phyloP scores from a whole-genome alignment of 2,797 vertebrate species.

The Erithacus rubecula region DNA sequence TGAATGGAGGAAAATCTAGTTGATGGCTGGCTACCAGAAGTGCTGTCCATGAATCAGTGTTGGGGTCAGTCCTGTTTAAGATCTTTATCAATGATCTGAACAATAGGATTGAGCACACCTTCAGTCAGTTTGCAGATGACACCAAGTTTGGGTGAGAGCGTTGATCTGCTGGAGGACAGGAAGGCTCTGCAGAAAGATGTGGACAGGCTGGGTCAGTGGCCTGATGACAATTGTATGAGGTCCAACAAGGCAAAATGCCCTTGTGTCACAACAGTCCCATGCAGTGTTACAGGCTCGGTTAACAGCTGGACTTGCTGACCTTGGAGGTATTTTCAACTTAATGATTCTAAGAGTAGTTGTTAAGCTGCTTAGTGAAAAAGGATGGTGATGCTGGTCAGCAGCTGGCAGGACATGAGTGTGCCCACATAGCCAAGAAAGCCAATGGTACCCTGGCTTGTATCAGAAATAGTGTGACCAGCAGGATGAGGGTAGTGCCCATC shows the following conservation, averaged over 20 bases:
- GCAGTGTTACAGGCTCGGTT: neutral
- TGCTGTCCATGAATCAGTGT: neutral
- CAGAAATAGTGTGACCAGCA: neutral
- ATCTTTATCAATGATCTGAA: neutral
- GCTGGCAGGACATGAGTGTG: neutral
- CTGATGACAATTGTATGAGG: neutral
- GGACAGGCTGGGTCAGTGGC: neutral
- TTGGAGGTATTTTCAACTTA: neutral
- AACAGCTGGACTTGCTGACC: neutral
- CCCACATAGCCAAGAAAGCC: neutral
- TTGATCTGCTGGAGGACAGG: neutral
- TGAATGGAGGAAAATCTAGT: neutral
- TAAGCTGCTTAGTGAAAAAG: neutral
- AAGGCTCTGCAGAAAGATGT: neutral
- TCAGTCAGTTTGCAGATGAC: neutral
- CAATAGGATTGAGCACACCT: neutral
- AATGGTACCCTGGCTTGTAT: neutral
- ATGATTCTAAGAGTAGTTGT: neutral
- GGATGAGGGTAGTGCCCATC: too few relatives aligned
- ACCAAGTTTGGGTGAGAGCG: neutral
- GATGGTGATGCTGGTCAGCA: too few relatives aligned
- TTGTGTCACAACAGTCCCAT: neutral
- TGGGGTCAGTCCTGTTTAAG: neutral
- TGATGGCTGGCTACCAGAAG: neutral
- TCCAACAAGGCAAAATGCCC: neutral